Evolutionary conservation across 1,140 invertebrate species (phyloP).

Genomic region (Papilio helenus): DNA sequence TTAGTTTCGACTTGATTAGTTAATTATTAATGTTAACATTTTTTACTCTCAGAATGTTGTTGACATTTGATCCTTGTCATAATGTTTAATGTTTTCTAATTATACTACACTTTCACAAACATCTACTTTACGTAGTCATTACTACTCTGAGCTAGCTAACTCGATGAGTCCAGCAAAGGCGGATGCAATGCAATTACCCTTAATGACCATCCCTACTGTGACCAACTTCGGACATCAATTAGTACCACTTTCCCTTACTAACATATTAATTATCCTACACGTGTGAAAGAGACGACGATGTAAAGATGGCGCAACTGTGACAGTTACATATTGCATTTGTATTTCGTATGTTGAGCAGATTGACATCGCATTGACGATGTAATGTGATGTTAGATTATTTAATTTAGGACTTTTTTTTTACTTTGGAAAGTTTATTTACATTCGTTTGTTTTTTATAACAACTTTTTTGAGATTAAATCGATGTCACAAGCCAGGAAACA

Average conservation of each 20-base stretch:
- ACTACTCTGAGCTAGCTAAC: not conserved
- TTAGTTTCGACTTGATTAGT: too few relatives aligned
- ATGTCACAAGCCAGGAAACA: not conserved
- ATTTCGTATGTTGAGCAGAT: not conserved
- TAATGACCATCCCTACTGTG: conserved; percentile 4
- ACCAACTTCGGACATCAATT: conserved; percentile 26
- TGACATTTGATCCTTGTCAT: not conserved
- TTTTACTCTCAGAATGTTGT: not conserved
- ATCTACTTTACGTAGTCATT: conserved; percentile 2
- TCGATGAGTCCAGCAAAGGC: conserved; percentile 15
- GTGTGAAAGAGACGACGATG: not conserved
- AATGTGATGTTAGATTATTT: not conserved
- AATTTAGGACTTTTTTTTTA: not conserved
- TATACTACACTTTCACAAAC: not conserved
- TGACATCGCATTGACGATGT: not conserved
- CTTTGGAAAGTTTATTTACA: too few relatives aligned
- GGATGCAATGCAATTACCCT: conserved; percentile 33
- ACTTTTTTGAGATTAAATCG: not conserved
- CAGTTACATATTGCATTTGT: not conserved
- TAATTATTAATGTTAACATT: too few relatives aligned
- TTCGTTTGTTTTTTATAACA: not conserved
- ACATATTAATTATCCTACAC: not conserved
- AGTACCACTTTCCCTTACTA: conserved; percentile 15
- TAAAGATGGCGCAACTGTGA: not conserved
- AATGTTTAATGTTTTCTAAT: not conserved